Conservation (phyloP, 1,140 invertebrate species). For the honey bee (Apis mellifera) region DNA sequence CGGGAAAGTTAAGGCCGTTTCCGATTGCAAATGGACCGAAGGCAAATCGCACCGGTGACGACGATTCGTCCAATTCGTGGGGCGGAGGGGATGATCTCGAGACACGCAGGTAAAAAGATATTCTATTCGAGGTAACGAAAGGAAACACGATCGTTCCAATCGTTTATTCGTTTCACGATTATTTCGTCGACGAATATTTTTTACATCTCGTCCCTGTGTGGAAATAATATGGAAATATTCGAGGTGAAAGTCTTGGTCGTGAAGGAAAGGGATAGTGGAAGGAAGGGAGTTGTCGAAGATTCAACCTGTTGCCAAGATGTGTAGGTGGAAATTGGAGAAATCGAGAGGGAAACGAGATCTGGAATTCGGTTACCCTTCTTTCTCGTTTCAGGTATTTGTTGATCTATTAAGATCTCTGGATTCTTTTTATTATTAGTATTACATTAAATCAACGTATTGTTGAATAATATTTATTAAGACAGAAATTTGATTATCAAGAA, state of each 20-base stretch:
- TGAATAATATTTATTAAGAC: too few relatives aligned
- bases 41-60: slow-evolving; percentile 47
- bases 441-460: too few relatives aligned
- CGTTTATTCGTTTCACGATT: neutral
- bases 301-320: slow-evolving; percentile 19
- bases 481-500: too few relatives aligned
- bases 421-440: neutral
- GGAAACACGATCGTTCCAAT: neutral
- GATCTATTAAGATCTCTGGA: neutral
- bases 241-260: neutral
- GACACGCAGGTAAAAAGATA: slow-evolving; percentile 12
- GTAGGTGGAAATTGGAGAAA: slow-evolving; percentile 7
- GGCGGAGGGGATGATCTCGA: neutral
- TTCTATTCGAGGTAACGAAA: neutral
- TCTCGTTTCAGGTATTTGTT: neutral
- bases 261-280: neutral
- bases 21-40: slow-evolving; percentile 54
- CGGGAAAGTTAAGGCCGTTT: slow-evolving; percentile 58
- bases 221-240: neutral
- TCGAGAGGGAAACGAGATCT: neutral
- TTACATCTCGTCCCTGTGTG: too few relatives aligned
- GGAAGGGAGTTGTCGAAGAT: too few relatives aligned
- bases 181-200: neutral
- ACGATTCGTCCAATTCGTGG: slow-evolving; percentile 45
- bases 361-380: neutral